Base-by-base conservation (phyloP, 2,797 vertebrate species). In the Pseudochirops cupreus region DNA sequence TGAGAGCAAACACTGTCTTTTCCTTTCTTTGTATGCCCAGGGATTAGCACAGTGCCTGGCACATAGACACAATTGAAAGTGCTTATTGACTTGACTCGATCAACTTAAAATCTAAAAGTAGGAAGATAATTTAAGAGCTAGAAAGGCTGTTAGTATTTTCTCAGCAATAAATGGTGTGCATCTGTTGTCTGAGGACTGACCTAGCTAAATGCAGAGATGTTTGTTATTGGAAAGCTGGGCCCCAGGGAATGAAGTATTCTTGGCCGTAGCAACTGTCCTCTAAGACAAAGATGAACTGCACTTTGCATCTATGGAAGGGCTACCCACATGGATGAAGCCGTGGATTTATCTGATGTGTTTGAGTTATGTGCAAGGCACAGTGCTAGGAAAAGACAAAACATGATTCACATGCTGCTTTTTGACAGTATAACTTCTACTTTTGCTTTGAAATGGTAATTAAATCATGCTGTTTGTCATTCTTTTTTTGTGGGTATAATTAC, bases 41-140 rank as follows among this genome's bases (percentile, higher is more conserved):
- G 91, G 29, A 33, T 91, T 93, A 92, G 57, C 93, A 90, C 91
- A 89, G 29, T 94, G 59, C 24, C 91, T 93, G 67, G 33, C 91
- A 94, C n/a, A n/a, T 62, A 58, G n/a, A 54, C 92, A 59, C 50
- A 50, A 95, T 91, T 94, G 55, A 94, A 74, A 90, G 59, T 94
- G 31, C 93, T 95, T 96, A 59, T 94, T 96, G 87, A 92, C 59
- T 91, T 13, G 33, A 90, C 89, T 90, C 13, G 82, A 95, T 93
- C 1, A 0, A n/a, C 39, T 90, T 56, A 94, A 13, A 59, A 39
- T 89, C 53, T 52, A 56, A 91, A 90, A 95, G 90, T 29, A 96
- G 91, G 57, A 21, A n/a, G 74, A n/a, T 16, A 10, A 24, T 26
- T 74, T 74, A 39, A 29, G 1, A 50, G 62, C 33, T 29, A 4